Conservation (phyloP, 2,113 vertebrate genomes). For the Calypte anna region DNA sequence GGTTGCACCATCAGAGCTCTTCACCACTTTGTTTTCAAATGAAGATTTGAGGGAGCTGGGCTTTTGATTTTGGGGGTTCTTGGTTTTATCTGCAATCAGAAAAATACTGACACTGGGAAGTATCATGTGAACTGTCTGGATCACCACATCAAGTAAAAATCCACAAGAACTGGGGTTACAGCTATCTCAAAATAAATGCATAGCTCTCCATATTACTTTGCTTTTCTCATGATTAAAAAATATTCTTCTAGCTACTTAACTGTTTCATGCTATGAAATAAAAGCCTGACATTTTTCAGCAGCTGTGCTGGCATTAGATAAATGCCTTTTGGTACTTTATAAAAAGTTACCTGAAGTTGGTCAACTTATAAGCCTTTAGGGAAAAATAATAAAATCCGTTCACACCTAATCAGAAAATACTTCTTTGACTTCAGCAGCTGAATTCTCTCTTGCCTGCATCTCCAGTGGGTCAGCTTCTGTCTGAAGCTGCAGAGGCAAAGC, state of each 20-base stretch:
- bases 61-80: neutral
- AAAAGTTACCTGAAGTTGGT: slow-evolving; percentile 57
- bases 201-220: neutral
- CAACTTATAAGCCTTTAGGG: slow-evolving; percentile 41
- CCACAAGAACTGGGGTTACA: neutral
- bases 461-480: neutral
- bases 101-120: neutral
- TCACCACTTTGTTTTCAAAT: no score
- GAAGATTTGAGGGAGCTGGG: neutral
- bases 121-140: neutral
- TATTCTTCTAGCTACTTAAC: slow-evolving; percentile 35
- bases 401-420: slow-evolving; percentile 64
- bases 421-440: slow-evolving; percentile 50
- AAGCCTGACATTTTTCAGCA: slow-evolving; percentile 68
- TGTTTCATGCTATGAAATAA: slow-evolving; percentile 47
- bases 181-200: slow-evolving; percentile 19
- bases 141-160: neutral
- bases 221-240: slow-evolving; percentile 31
- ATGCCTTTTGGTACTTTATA: slow-evolving; percentile 53
- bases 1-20: no score
- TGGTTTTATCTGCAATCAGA: neutral
- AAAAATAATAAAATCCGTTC: slow-evolving; percentile 64
- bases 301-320: slow-evolving; percentile 49
- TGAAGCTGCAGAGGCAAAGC: slow-evolving; percentile 13
- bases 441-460: slow-evolving; percentile 40